phyloP scores from a whole-genome alignment of 2,113 vertebrate species.

The Phalacrocorax pelagicus region DNA sequence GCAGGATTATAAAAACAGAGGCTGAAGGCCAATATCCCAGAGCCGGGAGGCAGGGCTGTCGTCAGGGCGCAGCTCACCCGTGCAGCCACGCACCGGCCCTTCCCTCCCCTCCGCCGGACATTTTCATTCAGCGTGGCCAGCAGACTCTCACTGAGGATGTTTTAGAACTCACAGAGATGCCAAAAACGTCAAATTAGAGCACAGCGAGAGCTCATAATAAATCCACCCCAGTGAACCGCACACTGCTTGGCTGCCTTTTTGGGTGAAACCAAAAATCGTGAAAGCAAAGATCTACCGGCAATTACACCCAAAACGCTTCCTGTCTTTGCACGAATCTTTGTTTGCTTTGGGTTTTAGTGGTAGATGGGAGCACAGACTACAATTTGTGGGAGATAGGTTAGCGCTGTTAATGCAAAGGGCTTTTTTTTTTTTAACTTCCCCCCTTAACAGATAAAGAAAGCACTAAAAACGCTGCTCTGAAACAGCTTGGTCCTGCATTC shows the following conservation, averaged over 20 bases:
- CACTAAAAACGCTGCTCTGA: background rate
- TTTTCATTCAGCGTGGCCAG: background rate
- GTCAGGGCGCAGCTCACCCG: background rate
- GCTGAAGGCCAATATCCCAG: background rate
- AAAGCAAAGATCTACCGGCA: background rate
- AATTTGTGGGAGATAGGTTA: background rate
- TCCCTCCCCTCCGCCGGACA: background rate
- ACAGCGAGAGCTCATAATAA: background rate
- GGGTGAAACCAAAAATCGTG: background rate
- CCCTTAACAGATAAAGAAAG: background rate
- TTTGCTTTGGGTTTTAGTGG: constrained; percentile 29
- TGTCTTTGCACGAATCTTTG: background rate
- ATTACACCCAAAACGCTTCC: constrained; percentile 26
- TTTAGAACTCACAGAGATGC: background rate
- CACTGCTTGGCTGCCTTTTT: background rate
- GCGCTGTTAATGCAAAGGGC: background rate
- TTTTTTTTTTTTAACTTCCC: background rate
- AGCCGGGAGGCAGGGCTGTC: background rate
- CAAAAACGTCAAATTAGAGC: background rate
- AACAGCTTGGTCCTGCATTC: background rate
- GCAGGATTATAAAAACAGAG: background rate
- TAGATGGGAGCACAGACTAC: background rate
- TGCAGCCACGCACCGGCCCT: background rate
- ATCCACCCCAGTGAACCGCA: background rate
- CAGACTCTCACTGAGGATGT: background rate